phyloP scores from a whole-genome alignment of 2,113 vertebrate species.

The Ailurus styani region DNA sequence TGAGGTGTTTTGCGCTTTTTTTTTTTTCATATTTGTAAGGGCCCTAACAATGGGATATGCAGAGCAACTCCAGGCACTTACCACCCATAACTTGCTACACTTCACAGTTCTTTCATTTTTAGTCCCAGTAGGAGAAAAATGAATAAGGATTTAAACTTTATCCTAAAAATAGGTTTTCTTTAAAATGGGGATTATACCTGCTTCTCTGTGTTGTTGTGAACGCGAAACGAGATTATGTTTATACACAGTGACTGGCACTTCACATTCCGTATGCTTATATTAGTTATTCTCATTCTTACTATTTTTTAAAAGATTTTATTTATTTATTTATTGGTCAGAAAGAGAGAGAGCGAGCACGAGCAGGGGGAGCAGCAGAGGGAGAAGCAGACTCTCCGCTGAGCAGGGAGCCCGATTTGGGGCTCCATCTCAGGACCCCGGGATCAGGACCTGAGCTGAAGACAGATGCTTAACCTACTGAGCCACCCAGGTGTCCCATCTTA shows the following conservation, averaged over 20 bases:
- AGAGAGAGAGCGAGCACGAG: too few relatives aligned
- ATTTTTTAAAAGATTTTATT: not conserved
- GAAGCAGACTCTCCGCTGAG: too few relatives aligned
- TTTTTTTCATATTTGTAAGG: not conserved
- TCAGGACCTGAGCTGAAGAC: too few relatives aligned
- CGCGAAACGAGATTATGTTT: not conserved
- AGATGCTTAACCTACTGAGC: too few relatives aligned
- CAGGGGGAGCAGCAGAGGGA: too few relatives aligned
- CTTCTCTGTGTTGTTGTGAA: not conserved
- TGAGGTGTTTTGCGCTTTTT: not conserved
- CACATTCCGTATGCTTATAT: not conserved
- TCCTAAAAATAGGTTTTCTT: constrained; percentile 24
- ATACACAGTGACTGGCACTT: not conserved
- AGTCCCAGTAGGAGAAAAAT: constrained; percentile 1
- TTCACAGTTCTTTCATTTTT: not conserved
- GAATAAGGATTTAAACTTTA: constrained; percentile 3
- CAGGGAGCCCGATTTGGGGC: too few relatives aligned
- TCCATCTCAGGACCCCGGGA: too few relatives aligned
- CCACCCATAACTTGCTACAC: not conserved
- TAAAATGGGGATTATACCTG: not conserved
- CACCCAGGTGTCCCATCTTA: too few relatives aligned
- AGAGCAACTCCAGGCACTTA: not conserved
- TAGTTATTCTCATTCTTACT: not conserved
- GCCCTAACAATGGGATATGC: not conserved
- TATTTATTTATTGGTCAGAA: not conserved